Percentiles rank a stretch among this genome's conserved stretches.
Evolutionary conservation across 2,888 invertebrate species (phyloP).

Genomic region (Stenoptilia bipunctidactyla): DNA sequence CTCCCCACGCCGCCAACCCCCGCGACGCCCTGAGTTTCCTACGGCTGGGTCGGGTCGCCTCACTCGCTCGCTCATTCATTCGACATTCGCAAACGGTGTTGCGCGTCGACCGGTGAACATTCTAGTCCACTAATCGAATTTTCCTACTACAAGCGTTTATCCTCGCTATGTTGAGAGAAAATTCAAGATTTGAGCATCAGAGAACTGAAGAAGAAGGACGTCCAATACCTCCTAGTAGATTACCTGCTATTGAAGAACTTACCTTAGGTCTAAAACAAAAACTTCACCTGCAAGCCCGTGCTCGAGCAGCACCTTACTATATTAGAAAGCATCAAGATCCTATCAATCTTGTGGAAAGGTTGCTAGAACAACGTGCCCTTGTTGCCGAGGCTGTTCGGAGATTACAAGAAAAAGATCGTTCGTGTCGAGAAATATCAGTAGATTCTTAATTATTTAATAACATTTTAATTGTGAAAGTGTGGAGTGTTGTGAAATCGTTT

Average conservation of each 20-base stretch:
- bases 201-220: conserved; percentile 42
- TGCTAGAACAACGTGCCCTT: conserved; percentile 62
- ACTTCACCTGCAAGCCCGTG: conserved; percentile 63
- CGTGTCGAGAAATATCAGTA: conserved; percentile 63
- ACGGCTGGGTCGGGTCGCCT: conserved; percentile 41
- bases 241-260: conserved; percentile 60
- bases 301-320: conserved; percentile 63
- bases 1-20: conserved; percentile 33
- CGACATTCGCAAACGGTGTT: conserved; percentile 62
- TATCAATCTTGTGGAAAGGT: conserved; percentile 60
- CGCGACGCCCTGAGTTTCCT: conserved; percentile 51
- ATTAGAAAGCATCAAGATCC: conserved; percentile 65
- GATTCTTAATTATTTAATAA: conserved; percentile 63
- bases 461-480: conserved; percentile 70
- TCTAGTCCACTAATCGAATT: conserved; percentile 23
- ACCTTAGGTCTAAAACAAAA: conserved; percentile 66
- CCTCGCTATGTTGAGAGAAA: conserved; percentile 60
- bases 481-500: conserved; percentile 70
- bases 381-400: conserved; percentile 66
- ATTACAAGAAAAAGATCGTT: conserved; percentile 62
- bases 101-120: conserved; percentile 42
- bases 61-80: conserved; percentile 65
- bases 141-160: conserved; percentile 19
- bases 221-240: conserved; percentile 42
- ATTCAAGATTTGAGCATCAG: conserved; percentile 47